Percentiles rank a stretch among this genome's conserved stretches.
These are phyloP conservation scores for Xanthorhoe spadicearia DNA, from an alignment of 2,888 invertebrate genomes.

Conservation along the genomic window DNA sequence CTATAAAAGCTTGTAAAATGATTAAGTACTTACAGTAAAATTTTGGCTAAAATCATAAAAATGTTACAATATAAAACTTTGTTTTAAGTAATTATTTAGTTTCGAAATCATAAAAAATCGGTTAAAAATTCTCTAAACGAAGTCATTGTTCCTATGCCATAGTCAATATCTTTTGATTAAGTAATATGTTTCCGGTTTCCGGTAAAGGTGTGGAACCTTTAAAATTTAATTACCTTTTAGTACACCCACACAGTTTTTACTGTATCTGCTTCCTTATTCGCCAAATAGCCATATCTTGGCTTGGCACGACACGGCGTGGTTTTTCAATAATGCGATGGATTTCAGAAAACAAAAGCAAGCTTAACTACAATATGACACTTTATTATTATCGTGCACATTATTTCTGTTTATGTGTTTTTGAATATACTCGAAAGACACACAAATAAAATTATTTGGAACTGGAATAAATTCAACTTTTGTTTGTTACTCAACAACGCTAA, in stretches of 20 bases:
- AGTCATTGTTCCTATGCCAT: slow-evolving; percentile 1
- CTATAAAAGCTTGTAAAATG: too few relatives aligned
- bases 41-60: too few relatives aligned
- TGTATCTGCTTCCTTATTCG: slow-evolving; percentile 51
- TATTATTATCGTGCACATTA: not conserved
- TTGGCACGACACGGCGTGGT: too few relatives aligned
- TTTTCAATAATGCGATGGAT: too few relatives aligned
- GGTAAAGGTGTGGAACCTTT: slow-evolving; percentile 51
- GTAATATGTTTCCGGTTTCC: slow-evolving; percentile 53
- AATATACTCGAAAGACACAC: not conserved
- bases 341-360: too few relatives aligned
- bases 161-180: slow-evolving; percentile 44
- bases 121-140: not conserved
- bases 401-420: slow-evolving; percentile 3
- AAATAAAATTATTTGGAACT: slow-evolving; percentile 7
- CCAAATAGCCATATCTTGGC: too few relatives aligned
- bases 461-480: slow-evolving; percentile 1
- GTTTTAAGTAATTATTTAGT: too few relatives aligned
- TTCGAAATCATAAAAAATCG: not conserved
- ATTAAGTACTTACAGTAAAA: too few relatives aligned
- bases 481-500: slow-evolving; percentile 3
- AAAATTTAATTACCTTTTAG: slow-evolving; percentile 28
- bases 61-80: too few relatives aligned
- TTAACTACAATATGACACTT: slow-evolving; percentile 2
- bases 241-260: slow-evolving; percentile 43